Conservation (phyloP, 1,140 invertebrate species). For the Drosophila elegans region DNA sequence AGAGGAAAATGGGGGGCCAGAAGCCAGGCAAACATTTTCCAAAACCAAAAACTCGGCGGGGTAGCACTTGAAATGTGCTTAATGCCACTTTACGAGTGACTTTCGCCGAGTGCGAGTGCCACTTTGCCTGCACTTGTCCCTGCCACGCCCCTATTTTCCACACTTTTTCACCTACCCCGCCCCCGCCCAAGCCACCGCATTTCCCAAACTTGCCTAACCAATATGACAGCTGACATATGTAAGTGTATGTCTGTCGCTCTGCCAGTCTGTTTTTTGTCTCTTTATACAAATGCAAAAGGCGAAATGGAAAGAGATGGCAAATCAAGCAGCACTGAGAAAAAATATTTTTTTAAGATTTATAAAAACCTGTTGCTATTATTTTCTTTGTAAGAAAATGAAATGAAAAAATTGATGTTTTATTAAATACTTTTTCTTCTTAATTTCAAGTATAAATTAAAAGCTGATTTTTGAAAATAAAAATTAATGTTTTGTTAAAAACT, state of each 20-base stretch:
- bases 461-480: no score
- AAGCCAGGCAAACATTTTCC: constrained; percentile 68
- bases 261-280: constrained; percentile 27
- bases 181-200: background rate
- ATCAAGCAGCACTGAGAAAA: constrained; percentile 7
- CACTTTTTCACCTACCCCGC: background rate
- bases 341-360: background rate
- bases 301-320: constrained; percentile 23
- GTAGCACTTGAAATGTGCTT: constrained; percentile 78
- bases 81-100: constrained; percentile 82
- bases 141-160: constrained; percentile 7
- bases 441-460: no score
- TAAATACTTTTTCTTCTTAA: no score
- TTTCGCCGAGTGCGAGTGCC: constrained; percentile 77
- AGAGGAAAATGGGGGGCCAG: constrained; percentile 3
- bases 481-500: no score
- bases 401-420: no score
- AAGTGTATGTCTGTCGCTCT: constrained; percentile 55
- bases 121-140: constrained; percentile 66
- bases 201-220: constrained; percentile 47
- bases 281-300: constrained; percentile 44
- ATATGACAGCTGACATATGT: constrained; percentile 82
- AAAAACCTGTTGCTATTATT: background rate
- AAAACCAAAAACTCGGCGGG: constrained; percentile 64
- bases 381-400: no score